Evolutionary conservation across 1,140 invertebrate species (phyloP).

Genomic region (Diachasma alloeum): DNA sequence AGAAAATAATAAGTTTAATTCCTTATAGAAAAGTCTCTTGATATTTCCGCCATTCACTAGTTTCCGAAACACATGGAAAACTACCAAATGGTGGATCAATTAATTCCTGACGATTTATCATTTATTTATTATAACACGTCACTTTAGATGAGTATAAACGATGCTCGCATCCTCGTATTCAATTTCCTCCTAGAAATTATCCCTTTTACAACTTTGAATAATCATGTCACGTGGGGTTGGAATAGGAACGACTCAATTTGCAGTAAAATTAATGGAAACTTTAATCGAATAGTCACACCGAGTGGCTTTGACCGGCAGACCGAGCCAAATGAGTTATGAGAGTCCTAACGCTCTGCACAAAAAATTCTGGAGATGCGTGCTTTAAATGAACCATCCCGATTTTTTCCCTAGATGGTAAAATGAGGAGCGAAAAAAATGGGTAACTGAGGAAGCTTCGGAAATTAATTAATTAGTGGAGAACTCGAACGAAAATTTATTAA

Average conservation of each 20-base stretch:
- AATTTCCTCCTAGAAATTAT: not conserved
- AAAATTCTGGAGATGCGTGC: not conserved
- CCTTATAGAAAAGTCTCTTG: no score
- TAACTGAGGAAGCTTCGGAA: not conserved
- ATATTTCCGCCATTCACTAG: no score
- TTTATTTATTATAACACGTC: no score
- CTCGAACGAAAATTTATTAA: no score
- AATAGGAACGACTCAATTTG: slow-evolving; percentile 35
- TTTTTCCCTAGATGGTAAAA: not conserved
- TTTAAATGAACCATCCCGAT: not conserved
- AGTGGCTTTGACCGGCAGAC: not conserved
- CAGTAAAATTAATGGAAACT: slow-evolving; percentile 52
- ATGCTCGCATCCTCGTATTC: not conserved
- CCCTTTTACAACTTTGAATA: not conserved
- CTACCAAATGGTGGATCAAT: no score
- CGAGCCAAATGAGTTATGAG: not conserved
- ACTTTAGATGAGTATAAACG: not conserved
- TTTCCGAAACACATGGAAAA: no score
- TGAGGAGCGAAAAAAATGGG: not conserved
- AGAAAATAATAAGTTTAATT: no score
- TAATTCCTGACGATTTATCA: no score
- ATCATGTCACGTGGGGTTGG: not conserved
- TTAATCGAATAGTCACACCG: slow-evolving; percentile 36
- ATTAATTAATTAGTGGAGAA: no score
- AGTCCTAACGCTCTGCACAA: not conserved